Percentiles rank a stretch among this genome's conserved stretches.
Conservation (phyloP, 1,140 invertebrate species). For the Calliopsis andreniformis region DNA sequence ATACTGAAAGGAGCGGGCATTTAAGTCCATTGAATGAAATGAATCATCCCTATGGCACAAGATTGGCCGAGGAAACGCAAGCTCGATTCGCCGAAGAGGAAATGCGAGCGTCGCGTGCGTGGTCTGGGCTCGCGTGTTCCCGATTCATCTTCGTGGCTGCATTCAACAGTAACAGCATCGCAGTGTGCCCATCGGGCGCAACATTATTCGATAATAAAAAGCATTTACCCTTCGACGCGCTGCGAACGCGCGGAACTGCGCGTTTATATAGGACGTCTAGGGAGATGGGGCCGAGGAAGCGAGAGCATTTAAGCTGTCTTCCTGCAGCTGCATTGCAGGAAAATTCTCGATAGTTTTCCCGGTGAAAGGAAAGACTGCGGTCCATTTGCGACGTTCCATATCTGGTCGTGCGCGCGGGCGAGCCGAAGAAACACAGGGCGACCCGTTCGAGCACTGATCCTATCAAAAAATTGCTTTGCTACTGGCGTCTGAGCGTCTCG, state of each 20-base stretch:
- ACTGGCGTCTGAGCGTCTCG: slow-evolving; percentile 68
- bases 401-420: slow-evolving; percentile 40
- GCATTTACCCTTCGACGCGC: slow-evolving; percentile 31
- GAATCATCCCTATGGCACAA: neutral
- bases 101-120: slow-evolving; percentile 35
- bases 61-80: slow-evolving; percentile 13
- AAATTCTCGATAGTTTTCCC: slow-evolving; percentile 51
- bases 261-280: neutral
- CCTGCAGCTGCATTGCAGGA: slow-evolving; percentile 44
- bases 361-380: slow-evolving; percentile 45
- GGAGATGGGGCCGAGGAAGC: neutral
- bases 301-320: neutral
- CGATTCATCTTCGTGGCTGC: slow-evolving; percentile 39
- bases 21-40: neutral
- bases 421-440: slow-evolving; percentile 62
- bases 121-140: slow-evolving; percentile 42
- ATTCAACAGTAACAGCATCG: slow-evolving; percentile 22
- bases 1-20: too few species aligned
- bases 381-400: slow-evolving; percentile 62
- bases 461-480: slow-evolving; percentile 75
- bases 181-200: slow-evolving; percentile 6
- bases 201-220: slow-evolving; percentile 41
- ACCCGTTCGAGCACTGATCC: slow-evolving; percentile 63
- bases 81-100: slow-evolving; percentile 2
- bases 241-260: neutral